Base-by-base conservation (phyloP, 2,888 invertebrate genomes). In the Mechanitis mazaeus region DNA sequence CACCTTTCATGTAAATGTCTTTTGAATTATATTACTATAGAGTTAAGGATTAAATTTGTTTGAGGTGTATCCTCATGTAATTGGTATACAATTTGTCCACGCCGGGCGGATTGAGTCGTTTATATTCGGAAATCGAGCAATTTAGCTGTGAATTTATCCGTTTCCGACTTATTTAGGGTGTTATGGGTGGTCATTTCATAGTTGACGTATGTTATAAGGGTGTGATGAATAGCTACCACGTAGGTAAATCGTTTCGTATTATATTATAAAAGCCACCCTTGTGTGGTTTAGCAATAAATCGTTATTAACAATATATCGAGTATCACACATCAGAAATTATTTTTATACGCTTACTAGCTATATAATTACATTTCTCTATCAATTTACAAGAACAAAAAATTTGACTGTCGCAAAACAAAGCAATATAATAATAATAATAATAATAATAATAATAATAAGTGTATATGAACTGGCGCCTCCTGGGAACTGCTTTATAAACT, bases 81-180 rank as follows among this genome's bases (percentile, higher is more conserved):
- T 73, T 71, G 69, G 66, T 64, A 66, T 67, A 66, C 71, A 72
- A 75, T 78, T 78, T 78, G 83, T 81, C 80, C 77, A 77, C 73
- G 71, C 78, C 75, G 74, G 78, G 77, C 85, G 76, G 81, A 87
- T 85, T 78, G 81, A 83, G 76, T 81, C 75, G 80, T 84, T 76
- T 75, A 75, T 81, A 80, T 79, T 68, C 81, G 84, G 87, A 89
- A 87, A 88, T 88, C 77, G 85, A 84, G 79, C 85, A 83, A 89
- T 88, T 87, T 81, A 71, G 69, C 64, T 70, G 75, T 75, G 80
- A 81, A 87, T 85, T 83, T 83, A 84, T 83, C 75, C 76, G 77
- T 77, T 81, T 81, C 79, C 78, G 79, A 81, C 78, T 78, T 79
- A 75, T 80, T 77, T 73, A 75, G 82, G 80, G 77, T 78, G 78